Conservation (phyloP, 2,888 invertebrate species). For the Cynaeus angustus region DNA sequence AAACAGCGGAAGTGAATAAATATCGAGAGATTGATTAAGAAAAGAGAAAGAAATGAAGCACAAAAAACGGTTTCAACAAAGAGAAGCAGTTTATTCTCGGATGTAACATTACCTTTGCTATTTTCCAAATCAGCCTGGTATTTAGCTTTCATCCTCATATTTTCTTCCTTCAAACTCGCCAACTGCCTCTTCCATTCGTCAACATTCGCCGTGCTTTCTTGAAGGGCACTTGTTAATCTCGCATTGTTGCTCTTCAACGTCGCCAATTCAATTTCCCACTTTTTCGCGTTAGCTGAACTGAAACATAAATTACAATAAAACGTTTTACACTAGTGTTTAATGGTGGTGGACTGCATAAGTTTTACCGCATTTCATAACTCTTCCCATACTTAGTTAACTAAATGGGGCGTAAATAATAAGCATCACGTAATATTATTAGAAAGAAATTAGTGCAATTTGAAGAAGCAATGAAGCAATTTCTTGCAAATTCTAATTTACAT, state of each 20-base stretch:
- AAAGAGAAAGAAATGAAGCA: too few relatives aligned
- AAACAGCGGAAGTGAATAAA: too few relatives aligned
- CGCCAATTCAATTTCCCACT: constrained; percentile 98
- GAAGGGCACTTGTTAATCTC: constrained; percentile 94
- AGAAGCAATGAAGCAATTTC: constrained; percentile 21
- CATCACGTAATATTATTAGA: constrained; percentile 40
- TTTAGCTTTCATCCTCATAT: constrained; percentile 85
- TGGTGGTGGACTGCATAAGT: neutral
- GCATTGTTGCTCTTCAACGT: constrained; percentile 97
- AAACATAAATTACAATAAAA: constrained; percentile 56
- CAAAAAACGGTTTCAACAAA: neutral
- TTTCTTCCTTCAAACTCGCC: constrained; percentile 93
- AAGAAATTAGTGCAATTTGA: constrained; percentile 18
- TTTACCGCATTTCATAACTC: constrained; percentile 30
- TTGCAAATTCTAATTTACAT: constrained; percentile 16
- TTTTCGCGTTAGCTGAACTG: constrained; percentile 98
- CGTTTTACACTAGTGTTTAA: constrained; percentile 12
- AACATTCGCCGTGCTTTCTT: constrained; percentile 96
- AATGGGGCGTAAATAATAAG: constrained; percentile 48
- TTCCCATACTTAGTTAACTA: constrained; percentile 36
- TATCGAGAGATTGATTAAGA: too few relatives aligned
- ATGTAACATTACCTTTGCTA: constrained; percentile 73
- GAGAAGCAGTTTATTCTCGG: neutral
- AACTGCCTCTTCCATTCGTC: constrained; percentile 99
- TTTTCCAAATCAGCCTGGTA: constrained; percentile 82